Conservation (phyloP, 2,888 invertebrate genomes). For the Eristalinus sepulchralis region DNA sequence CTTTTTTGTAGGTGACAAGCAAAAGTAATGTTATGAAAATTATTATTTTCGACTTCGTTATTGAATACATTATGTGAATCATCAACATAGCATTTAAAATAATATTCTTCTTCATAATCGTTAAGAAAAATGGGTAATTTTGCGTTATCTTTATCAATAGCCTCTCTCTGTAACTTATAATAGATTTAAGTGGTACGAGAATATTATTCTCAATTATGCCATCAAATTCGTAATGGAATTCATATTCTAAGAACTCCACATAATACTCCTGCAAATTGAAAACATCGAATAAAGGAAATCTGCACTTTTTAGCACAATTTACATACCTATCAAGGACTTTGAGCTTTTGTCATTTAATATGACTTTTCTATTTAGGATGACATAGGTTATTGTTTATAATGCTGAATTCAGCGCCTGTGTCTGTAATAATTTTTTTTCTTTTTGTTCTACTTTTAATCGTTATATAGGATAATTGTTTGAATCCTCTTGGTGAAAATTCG, state of each 20-base stretch:
- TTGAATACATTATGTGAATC: too few species aligned
- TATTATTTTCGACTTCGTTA: too few species aligned
- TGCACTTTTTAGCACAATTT: too few species aligned
- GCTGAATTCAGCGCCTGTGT: conserved; percentile 28
- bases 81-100: background rate
- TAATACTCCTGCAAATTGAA: too few species aligned
- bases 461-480: conserved; percentile 29
- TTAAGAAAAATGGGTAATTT: conserved; percentile 7
- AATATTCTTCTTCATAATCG: conserved; percentile 11
- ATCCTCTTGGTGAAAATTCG: conserved; percentile 8
- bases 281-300: too few species aligned
- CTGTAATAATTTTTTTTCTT: conserved; percentile 20
- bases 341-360: too few species aligned
- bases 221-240: too few species aligned
- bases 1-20: too few species aligned
- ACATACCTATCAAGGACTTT: too few species aligned
- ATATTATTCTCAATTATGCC: conserved; percentile 38
- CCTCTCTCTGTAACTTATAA: conserved; percentile 10
- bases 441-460: background rate
- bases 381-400: conserved; percentile 21
- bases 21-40: too few species aligned
- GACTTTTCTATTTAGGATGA: background rate
- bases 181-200: background rate
- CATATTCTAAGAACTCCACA: too few species aligned
- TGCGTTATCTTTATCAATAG: conserved; percentile 4